Conservation (phyloP, 2,113 vertebrate species). For the Tympanuchus pallidicinctus region DNA sequence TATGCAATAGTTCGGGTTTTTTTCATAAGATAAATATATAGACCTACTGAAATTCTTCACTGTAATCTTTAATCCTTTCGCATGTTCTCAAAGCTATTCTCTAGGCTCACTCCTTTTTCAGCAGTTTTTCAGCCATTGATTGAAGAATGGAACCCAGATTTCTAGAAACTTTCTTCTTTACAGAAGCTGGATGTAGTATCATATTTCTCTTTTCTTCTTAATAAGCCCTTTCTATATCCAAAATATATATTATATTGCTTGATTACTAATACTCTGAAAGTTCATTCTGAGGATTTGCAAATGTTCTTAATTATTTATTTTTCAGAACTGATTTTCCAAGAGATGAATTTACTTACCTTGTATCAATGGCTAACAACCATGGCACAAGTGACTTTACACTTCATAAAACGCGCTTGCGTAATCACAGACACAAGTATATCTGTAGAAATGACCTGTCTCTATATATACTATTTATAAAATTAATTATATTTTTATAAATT, state of each 20-base stretch:
- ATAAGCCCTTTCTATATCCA: background rate
- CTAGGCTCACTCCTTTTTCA: background rate
- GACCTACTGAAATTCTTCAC: background rate
- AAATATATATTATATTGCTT: background rate
- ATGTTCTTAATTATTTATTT: background rate
- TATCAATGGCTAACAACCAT: accelerated
- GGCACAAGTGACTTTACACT: background rate
- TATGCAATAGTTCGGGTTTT: background rate
- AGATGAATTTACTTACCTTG: background rate
- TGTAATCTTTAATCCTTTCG: accelerated
- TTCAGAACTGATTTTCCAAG: background rate
- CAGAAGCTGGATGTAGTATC: background rate
- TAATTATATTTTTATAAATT: background rate
- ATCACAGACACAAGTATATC: background rate
- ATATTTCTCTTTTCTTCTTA: background rate
- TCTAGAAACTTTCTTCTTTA: background rate
- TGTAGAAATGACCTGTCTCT: background rate
- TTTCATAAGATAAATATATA: background rate
- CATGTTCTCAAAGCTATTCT: background rate
- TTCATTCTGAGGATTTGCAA: background rate
- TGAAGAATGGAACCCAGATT: background rate
- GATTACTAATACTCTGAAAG: background rate
- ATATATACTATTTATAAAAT: no score
- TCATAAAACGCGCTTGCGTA: background rate
- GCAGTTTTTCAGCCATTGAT: background rate